These are phyloP conservation scores for Cranoglanis bouderius DNA, from an alignment of 2,113 vertebrate species.

Conservation along the genomic window DNA sequence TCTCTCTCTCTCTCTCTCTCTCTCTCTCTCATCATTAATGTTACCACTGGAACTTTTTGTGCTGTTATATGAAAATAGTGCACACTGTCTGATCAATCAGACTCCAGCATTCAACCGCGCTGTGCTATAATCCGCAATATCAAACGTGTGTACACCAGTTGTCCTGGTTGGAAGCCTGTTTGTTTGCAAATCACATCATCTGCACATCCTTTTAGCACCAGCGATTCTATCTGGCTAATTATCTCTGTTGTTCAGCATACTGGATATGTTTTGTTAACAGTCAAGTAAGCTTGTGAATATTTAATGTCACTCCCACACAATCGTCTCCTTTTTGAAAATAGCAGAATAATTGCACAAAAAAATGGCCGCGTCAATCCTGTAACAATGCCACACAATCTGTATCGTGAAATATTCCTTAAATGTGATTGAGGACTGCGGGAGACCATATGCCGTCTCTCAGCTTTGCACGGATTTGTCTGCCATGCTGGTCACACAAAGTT, in stretches of 20 bases:
- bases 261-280: conserved; percentile 38
- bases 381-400: conserved; percentile 1
- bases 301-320: conserved; percentile 37
- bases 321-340: not conserved
- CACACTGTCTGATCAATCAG: not conserved
- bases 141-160: conserved; percentile 9
- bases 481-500: conserved; percentile 13
- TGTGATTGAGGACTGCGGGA: not conserved
- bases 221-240: conserved; percentile 35
- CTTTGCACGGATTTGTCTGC: conserved; percentile 7
- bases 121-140: not conserved
- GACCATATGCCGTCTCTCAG: conserved; percentile 26
- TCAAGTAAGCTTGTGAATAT: conserved; percentile 43
- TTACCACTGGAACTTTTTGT: too few relatives aligned
- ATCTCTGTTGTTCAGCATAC: conserved; percentile 37
- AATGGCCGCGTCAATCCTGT: not conserved
- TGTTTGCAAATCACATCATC: conserved; percentile 23
- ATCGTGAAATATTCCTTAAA: not conserved
- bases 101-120: not conserved
- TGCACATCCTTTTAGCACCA: conserved; percentile 14
- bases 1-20: not conserved
- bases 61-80: not conserved
- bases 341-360: conserved; percentile 29
- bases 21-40: not conserved
- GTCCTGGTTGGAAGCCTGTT: conserved; percentile 22